These are phyloP conservation scores for Pasiphila rectangulata DNA, from an alignment of 2,888 invertebrate species.

Conservation along the genomic window DNA sequence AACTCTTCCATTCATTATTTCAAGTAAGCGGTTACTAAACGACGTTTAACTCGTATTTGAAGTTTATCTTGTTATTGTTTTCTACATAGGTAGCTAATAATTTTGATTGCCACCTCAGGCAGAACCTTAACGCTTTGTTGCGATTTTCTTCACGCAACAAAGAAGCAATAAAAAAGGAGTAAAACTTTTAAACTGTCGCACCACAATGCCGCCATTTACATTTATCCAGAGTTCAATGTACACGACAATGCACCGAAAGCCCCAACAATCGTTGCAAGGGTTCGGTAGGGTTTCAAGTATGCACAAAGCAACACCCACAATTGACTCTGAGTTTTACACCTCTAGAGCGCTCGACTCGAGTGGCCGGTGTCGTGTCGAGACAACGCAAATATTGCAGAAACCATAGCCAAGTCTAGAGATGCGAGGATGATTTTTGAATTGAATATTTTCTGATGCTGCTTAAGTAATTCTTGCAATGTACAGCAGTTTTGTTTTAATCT, in stretches of 20 bases:
- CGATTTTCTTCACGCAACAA: constrained; percentile 18
- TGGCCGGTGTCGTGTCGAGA: constrained; percentile 40
- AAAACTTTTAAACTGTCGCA: constrained; percentile 20
- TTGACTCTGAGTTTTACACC: constrained; percentile 51
- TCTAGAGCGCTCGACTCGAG: constrained; percentile 45
- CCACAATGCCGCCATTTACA: constrained; percentile 20
- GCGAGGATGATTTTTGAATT: neutral
- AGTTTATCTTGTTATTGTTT: neutral
- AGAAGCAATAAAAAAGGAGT: constrained; percentile 19
- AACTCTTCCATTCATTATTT: neutral
- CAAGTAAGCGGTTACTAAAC: neutral
- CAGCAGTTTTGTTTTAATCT: too few species aligned
- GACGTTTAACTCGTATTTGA: neutral
- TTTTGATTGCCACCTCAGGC: constrained; percentile 7
- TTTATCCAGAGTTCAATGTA: constrained; percentile 29
- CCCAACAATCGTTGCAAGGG: constrained; percentile 36
- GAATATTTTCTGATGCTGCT: neutral
- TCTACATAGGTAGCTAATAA: constrained; percentile 7
- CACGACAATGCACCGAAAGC: constrained; percentile 32
- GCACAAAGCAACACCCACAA: constrained; percentile 56
- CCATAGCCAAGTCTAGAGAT: constrained; percentile 8
- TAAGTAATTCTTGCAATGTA: neutral
- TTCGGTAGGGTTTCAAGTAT: constrained; percentile 49
- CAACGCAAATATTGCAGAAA: constrained; percentile 48
- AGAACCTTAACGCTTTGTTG: constrained; percentile 11